Evolutionary conservation across 1,140 invertebrate genomes (phyloP).

Genomic region (Procambarus virginalis): DNA sequence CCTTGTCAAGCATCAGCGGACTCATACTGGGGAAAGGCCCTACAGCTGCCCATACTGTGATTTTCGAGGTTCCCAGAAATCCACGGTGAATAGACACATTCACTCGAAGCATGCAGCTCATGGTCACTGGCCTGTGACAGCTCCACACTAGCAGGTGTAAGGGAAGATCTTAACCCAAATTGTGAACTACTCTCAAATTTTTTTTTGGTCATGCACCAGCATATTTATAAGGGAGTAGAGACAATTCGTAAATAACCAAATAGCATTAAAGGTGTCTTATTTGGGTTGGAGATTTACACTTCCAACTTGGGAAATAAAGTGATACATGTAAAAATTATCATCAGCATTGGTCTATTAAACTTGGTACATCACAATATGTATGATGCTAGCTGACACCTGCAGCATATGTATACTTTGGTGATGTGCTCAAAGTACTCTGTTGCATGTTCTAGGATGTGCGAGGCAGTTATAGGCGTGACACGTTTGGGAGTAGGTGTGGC

Average conservation of each 20-base stretch:
- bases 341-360: background rate
- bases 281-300: slow-evolving; percentile 13
- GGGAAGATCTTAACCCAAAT: slow-evolving; percentile 19
- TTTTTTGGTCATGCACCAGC: background rate
- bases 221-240: background rate
- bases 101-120: slow-evolving; percentile 31
- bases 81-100: slow-evolving; percentile 40
- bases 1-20: slow-evolving; percentile 45
- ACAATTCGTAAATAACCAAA: background rate
- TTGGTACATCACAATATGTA: slow-evolving; percentile 7
- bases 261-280: background rate
- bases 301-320: slow-evolving; percentile 8
- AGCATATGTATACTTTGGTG: slow-evolving; percentile 32
- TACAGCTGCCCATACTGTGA: slow-evolving; percentile 44
- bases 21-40: slow-evolving; percentile 44
- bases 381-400: background rate
- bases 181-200: background rate
- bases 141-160: slow-evolving; percentile 35
- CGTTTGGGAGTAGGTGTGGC: slow-evolving; percentile 35
- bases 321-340: background rate
- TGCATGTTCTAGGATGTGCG: slow-evolving; percentile 56
- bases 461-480: slow-evolving; percentile 48
- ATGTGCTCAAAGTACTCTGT: slow-evolving; percentile 38
- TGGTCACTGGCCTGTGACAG: slow-evolving; percentile 17
- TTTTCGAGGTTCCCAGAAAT: slow-evolving; percentile 39